phyloP scores from a whole-genome alignment of 2,888 invertebrate genomes.

The Ophion costatus region DNA sequence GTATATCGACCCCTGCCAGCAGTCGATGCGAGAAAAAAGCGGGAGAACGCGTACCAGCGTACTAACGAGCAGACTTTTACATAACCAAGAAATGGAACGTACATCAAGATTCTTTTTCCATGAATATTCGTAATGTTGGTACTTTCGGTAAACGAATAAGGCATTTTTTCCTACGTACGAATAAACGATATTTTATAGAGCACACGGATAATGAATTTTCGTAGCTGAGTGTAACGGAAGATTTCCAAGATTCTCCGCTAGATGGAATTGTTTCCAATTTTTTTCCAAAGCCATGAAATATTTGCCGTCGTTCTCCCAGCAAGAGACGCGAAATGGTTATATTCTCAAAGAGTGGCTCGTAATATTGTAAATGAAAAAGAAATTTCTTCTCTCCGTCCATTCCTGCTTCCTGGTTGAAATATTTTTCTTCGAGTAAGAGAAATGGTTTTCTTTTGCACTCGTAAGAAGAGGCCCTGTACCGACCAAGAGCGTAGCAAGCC shows the following conservation, averaged over 20 bases:
- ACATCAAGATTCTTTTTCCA: slow-evolving; percentile 7
- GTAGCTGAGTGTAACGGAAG: background rate
- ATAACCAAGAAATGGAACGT: slow-evolving; percentile 24
- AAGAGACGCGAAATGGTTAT: slow-evolving; percentile 11
- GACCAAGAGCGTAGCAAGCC: slow-evolving; percentile 35
- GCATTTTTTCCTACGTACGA: background rate
- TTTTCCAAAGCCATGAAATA: background rate
- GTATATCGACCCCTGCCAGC: slow-evolving; percentile 62
- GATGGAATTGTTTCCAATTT: background rate
- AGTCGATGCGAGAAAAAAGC: slow-evolving; percentile 62
- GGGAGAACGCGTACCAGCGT: slow-evolving; percentile 47
- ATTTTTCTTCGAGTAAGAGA: slow-evolving; percentile 45
- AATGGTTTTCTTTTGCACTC: slow-evolving; percentile 32
- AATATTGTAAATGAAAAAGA: slow-evolving; percentile 25
- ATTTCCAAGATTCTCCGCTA: background rate
- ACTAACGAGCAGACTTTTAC: slow-evolving; percentile 39
- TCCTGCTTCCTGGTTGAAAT: slow-evolving; percentile 53
- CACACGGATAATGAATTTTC: background rate
- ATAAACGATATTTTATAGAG: background rate
- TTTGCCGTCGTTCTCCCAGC: background rate
- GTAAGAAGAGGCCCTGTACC: slow-evolving; percentile 26
- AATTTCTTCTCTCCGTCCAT: slow-evolving; percentile 18
- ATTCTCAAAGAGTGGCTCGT: background rate
- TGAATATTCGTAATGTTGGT: background rate
- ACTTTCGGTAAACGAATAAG: background rate